Evolutionary conservation across 2,888 invertebrate species (phyloP).

Genomic region (Andrena fulva): DNA sequence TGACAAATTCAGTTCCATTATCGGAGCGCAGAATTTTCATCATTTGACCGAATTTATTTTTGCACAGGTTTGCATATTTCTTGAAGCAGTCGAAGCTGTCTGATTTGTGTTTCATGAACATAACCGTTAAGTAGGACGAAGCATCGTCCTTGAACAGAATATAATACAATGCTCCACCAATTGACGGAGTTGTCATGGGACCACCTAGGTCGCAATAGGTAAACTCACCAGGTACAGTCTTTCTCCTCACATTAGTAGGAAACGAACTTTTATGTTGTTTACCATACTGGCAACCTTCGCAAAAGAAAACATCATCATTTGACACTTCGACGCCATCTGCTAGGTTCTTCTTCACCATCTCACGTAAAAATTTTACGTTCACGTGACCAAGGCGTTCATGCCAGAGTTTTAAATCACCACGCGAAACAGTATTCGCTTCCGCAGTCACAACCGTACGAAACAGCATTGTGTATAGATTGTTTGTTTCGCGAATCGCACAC

Average conservation of each 20-base stretch:
- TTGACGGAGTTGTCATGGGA: neutral
- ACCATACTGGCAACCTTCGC: neutral
- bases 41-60: neutral
- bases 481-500: neutral
- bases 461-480: neutral
- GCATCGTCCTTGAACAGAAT: neutral
- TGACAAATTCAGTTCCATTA: neutral
- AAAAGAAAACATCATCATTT: neutral
- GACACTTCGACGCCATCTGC: neutral
- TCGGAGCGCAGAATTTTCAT: neutral
- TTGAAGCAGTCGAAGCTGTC: neutral
- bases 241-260: neutral
- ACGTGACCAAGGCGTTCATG: neutral
- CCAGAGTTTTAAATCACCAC: neutral
- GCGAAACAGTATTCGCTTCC: neutral
- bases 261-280: neutral
- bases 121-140: neutral
- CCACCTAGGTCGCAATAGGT: neutral
- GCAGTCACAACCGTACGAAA: neutral
- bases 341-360: neutral
- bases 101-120: conserved; percentile 1
- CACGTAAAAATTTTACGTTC: neutral
- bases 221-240: neutral
- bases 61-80: neutral
- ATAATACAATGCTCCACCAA: neutral